Evolutionary conservation across 1,140 invertebrate species (phyloP), one percentile per base, ranked within the genome.

Genomic region (Cyclargus thomasi): DNA sequence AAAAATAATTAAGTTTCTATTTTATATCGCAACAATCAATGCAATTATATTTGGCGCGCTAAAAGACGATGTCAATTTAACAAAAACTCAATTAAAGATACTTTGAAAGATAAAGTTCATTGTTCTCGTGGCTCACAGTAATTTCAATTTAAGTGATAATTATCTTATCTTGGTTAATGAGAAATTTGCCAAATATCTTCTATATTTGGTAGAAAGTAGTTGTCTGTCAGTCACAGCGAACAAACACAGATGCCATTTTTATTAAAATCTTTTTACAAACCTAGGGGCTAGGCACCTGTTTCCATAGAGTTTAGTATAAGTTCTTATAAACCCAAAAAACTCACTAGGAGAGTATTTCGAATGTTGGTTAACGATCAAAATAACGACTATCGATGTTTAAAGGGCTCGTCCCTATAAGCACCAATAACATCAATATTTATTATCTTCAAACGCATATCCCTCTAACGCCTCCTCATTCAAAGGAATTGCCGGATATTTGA

Each of bases 391-490:
- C 29, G 29, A 29, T 29, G 29, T 29, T 29, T 29, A 7, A 29
- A 29, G 4, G 39, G 10, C 39, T 3, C 39, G 14, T 14, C 39
- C 3, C 39, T 47, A 47, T 3, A 11, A 47, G 11, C 10, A 16
- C 14, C 39, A 47, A 59, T 59, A 20, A 11, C 11, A 16, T 47
- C 39, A 47, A 59, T 59, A 21, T 59, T 59, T 59, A 59, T 59
- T 21, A 5, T 59, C n/a, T 55, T 11, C 3, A 21, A 20, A 21
- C 55, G 55, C 18, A 59, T 59, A 18, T 59, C 55, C 55, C 55
- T 59, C 18, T 59, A 17, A 8, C 18, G 20, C 55, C 21, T 59
- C 55, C 55, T 59, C 21, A 59, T 59, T 59, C 6, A 59, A 59
- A 8, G 18, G 6, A 21, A 59, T 47, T 11, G 55, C 55, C 55